Evolutionary conservation across 2,797 vertebrate species (phyloP), one percentile per base, ranked within the genome.

Genomic region (Pygocentrus nattereri): DNA sequence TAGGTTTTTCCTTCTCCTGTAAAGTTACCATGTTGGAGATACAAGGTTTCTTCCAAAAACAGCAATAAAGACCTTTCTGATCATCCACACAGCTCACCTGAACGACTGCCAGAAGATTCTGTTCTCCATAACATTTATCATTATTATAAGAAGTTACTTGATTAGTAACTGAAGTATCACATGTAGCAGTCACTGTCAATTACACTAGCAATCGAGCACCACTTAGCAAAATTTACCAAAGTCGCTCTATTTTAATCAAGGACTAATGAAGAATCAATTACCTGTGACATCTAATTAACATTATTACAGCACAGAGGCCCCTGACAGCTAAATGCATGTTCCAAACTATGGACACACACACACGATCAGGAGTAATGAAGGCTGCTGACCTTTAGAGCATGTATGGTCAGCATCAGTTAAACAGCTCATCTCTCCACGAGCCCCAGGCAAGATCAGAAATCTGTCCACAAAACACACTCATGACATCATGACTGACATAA

Each of bases 401-500:
- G 41, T 47, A 16, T 47, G 25, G 47, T 50, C 50, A 71, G 52
- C 44, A 23, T 70, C 68, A 27, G 47, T 71, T 30, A 50, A 27
- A 16, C 41, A 27, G 23, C 16, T 49, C 49, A 25, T 70, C 23
- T 70, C 23, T 70, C 44, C 23, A 19, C 12, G 23, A 25, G 56
- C 56, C 56, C 11, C 59, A 59, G 23, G 13, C 13, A 5, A 3
- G 61, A 6, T 30, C 27, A 18, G 61, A 64, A 64, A 19, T 15
- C 30, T 0, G 61, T 16, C 61, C 18, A 34, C 30, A 23, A 8
- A 16, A 58, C n/a, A 23, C 50, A 44, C 41, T 67, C 67, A 49
- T 69, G 67, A 69, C 67, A 23, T 69, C 52, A 49, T 64, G 27
- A 67, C 31, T 75, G 56, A 30, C 67, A 80, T 67, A 67, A 84